Evolutionary conservation across 2,888 invertebrate species (phyloP).

Genomic region (Pegoplata infirma): DNA sequence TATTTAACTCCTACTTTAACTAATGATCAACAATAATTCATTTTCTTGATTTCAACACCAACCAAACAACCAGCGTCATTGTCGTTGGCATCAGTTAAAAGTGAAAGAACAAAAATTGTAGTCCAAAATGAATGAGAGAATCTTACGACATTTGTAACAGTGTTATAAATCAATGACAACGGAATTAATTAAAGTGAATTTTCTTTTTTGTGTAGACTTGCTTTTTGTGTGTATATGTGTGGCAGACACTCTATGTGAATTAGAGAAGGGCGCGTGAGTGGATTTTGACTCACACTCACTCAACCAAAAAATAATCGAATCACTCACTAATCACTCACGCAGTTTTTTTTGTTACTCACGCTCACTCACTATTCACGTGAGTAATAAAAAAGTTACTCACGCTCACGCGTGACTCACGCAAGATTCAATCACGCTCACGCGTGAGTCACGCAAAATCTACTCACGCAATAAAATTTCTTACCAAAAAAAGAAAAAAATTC

Average conservation of each 20-base stretch:
- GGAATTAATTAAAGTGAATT: slow-evolving; percentile 33
- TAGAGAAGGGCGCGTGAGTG: too few relatives aligned
- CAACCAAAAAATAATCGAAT: too few relatives aligned
- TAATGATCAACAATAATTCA: slow-evolving; percentile 24
- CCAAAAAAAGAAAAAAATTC: too few relatives aligned
- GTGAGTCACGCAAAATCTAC: too few relatives aligned
- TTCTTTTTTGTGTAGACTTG: neutral
- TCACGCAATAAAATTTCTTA: too few relatives aligned
- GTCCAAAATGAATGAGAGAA: slow-evolving; percentile 1
- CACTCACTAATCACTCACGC: too few relatives aligned
- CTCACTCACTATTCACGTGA: too few relatives aligned
- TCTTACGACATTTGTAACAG: slow-evolving; percentile 5
- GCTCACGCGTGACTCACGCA: too few relatives aligned
- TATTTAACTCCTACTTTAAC: slow-evolving; percentile 26
- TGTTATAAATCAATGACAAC: slow-evolving; percentile 47
- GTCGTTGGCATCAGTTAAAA: slow-evolving; percentile 3
- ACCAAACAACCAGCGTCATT: neutral
- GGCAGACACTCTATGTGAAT: neutral
- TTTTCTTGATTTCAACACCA: slow-evolving; percentile 12
- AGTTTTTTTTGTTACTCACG: too few relatives aligned
- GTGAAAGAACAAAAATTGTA: neutral
- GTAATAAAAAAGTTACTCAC: too few relatives aligned
- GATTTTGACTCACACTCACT: too few relatives aligned
- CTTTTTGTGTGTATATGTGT: neutral
- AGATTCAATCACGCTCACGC: too few relatives aligned